Evolutionary conservation across 2,113 vertebrate genomes (phyloP).

Genomic region (Seriola aureovittata): DNA sequence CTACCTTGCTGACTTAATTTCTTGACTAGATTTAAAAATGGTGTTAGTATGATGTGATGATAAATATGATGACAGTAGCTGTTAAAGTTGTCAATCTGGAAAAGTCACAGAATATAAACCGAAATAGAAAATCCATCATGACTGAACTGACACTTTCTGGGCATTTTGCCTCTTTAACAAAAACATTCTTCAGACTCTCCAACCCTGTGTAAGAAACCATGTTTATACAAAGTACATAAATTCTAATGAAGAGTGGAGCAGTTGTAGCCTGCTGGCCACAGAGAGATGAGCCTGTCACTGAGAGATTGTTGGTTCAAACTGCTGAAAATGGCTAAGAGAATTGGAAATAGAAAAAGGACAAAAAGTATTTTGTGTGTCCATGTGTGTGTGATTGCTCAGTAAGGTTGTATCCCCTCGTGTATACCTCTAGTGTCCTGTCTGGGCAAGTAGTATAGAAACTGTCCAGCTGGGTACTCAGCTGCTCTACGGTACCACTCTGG

Average conservation of each 20-base stretch:
- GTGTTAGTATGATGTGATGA: constrained; percentile 57
- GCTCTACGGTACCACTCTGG: constrained; percentile 96
- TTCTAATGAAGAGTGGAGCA: neutral
- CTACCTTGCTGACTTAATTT: constrained; percentile 1
- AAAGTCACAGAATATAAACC: neutral
- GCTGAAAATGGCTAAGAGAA: constrained; percentile 19
- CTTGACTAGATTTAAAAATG: constrained; percentile 14
- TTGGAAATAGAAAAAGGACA: constrained; percentile 7
- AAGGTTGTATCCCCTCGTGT: constrained; percentile 8
- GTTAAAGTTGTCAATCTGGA: constrained; percentile 29
- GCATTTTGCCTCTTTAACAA: neutral
- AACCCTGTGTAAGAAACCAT: neutral
- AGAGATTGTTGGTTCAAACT: constrained; percentile 1
- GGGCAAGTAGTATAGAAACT: constrained; percentile 91
- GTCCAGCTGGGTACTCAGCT: constrained; percentile 89
- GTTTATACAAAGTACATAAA: neutral
- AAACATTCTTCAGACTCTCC: neutral
- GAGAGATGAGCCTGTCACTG: constrained; percentile 1
- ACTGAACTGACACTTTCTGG: neutral
- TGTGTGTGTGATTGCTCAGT: constrained; percentile 8
- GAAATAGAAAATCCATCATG: neutral
- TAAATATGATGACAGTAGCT: constrained; percentile 14
- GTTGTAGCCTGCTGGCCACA: neutral
- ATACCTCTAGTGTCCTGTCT: constrained; percentile 89
- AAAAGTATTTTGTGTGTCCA: neutral